A percentile compares a stretch with the other conserved stretches of the same genome.
phyloP scores from a whole-genome alignment of 1,140 invertebrate genomes.

The Pollicipes pollicipes region DNA sequence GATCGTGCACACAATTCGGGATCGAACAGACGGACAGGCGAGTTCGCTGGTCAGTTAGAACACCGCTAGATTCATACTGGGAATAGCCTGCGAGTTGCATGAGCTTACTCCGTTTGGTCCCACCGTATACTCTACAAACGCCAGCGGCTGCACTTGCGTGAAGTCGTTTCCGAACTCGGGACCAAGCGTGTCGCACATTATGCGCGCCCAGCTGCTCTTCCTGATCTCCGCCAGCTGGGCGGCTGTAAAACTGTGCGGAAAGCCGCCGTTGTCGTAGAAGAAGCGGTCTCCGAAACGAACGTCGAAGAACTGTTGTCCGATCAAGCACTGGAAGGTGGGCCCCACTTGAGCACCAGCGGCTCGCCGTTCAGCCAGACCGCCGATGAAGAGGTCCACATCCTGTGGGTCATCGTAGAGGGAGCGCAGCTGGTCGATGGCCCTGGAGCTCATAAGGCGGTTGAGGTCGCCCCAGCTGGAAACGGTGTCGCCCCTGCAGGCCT shows the following conservation, averaged over 20 bases:
- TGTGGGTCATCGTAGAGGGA: slow-evolving; percentile 53
- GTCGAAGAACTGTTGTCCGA: slow-evolving; percentile 24
- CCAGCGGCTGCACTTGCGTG: slow-evolving; percentile 32
- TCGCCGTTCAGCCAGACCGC: slow-evolving; percentile 29
- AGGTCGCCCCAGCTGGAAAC: not conserved
- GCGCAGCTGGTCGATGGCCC: slow-evolving; percentile 34
- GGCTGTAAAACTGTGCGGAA: not conserved
- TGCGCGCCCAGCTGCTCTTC: slow-evolving; percentile 32
- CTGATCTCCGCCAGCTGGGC: slow-evolving; percentile 29
- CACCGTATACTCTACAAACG: slow-evolving; percentile 24
- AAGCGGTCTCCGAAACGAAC: slow-evolving; percentile 22
- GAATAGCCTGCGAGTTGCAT: not conserved
- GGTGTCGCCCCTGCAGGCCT: slow-evolving; percentile 14
- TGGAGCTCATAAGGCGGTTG: slow-evolving; percentile 10
- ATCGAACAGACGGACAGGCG: too few relatives aligned
- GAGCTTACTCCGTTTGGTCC: not conserved
- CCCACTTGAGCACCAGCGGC: not conserved
- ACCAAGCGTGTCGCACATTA: slow-evolving; percentile 40
- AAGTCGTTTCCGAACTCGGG: slow-evolving; percentile 29
- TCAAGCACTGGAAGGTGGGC: slow-evolving; percentile 2
- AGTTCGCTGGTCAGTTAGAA: not conserved
- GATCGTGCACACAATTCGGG: too few relatives aligned
- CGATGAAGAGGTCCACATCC: slow-evolving; percentile 90
- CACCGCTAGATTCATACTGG: not conserved
- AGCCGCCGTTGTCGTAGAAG: slow-evolving; percentile 10